phyloP scores from a whole-genome alignment of 2,888 invertebrate genomes.

The Leptinotarsa haldemani region DNA sequence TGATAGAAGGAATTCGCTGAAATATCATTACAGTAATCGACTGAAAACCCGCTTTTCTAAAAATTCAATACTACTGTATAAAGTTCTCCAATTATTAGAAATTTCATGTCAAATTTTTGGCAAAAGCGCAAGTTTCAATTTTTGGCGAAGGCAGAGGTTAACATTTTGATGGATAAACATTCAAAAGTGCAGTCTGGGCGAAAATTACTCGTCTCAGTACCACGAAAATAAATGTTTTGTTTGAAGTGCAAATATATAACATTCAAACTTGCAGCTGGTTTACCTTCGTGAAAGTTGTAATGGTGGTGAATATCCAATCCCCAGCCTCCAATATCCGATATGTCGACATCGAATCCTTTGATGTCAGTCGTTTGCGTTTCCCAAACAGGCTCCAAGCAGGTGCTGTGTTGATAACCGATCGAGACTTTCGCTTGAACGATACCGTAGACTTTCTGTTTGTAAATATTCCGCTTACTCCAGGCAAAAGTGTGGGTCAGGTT shows the following conservation, averaged over 20 bases:
- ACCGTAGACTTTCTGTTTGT: slow-evolving; percentile 94
- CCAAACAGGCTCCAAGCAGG: slow-evolving; percentile 91
- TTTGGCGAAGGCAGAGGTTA: too few species aligned
- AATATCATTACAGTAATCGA: too few species aligned
- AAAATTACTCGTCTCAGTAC: too few species aligned
- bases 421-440: slow-evolving; percentile 85
- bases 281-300: slow-evolving; percentile 95
- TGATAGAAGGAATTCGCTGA: too few species aligned
- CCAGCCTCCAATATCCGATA: slow-evolving; percentile 98
- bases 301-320: slow-evolving; percentile 98
- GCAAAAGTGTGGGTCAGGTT: slow-evolving; percentile 95
- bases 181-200: too few species aligned
- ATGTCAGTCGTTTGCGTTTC: slow-evolving; percentile 93
- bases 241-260: background rate
- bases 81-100: too few species aligned
- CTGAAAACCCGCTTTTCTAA: too few species aligned
- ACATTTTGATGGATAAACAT: background rate
- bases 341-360: slow-evolving; percentile 93
- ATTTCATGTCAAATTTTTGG: too few species aligned
- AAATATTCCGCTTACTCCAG: slow-evolving; percentile 98
- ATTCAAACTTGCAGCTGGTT: background rate
- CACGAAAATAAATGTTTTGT: background rate
- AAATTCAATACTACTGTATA: too few species aligned
- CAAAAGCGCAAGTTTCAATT: background rate
- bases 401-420: slow-evolving; percentile 94